Evolutionary conservation across 2,113 vertebrate genomes (phyloP), one percentile per base, ranked within the genome.

Genomic region (Centropus bengalensis): DNA sequence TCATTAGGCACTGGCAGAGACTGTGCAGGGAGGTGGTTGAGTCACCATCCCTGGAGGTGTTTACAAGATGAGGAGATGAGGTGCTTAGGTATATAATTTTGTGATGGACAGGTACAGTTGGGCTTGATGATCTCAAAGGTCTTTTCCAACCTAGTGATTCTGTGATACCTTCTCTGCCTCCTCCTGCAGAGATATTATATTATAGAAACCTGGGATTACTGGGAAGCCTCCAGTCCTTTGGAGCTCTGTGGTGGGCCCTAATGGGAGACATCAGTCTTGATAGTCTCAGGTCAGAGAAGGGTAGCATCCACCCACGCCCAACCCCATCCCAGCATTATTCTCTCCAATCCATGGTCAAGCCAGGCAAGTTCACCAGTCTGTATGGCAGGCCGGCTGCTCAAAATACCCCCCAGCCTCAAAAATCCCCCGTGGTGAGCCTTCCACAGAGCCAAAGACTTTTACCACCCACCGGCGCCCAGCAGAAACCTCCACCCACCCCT

Each of bases 401-500:
- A 67, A 73, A 67, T 17, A 88, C 2, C 7, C 21, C 42, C 24
- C 6, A 71, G 7, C 24, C 23, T 73, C n/a, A 73, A 45, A 89
- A 92, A 27, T 92, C 55, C 12, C 5, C 16, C 38, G 64, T 54
- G 26, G 3, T 38, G 20, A 17, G 8, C 54, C 33, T 74, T 78
- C 11, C 14, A n/a, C 2, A 30, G 17, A 83, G 11, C 4, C 47
- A 28, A 40, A 60, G 40, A 15, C 4, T 22, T 75, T 63, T 33
- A 32, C 5, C 6, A n/a, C 11, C 6, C 44, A 19, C 22, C 0
- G 0, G 47, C 10, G 10, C 20, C 47, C 44, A 78, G n/a, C 2
- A 84, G 28, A 16, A 27, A 56, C 23, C 17, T 44, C 30, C 79
- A 36, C 24, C 40, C 14, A 55, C 40, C 11, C n/a, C 21, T 36